Evolutionary conservation across 2,888 invertebrate genomes (phyloP).

Genomic region (Lithophane ornitopus): DNA sequence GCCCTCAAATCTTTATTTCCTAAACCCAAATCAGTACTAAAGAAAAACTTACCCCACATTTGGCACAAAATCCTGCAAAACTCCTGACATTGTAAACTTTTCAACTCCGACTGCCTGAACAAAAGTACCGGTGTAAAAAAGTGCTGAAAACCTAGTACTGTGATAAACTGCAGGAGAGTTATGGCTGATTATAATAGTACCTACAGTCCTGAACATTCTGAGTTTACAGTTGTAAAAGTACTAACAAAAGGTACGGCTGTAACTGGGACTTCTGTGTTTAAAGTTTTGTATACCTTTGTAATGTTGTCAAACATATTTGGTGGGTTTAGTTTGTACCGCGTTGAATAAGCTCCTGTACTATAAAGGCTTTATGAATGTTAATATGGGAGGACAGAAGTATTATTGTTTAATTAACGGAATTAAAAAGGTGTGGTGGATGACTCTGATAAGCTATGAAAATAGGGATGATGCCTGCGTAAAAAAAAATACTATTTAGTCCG

Average conservation of each 20-base stretch:
- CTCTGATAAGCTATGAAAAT: too few species aligned
- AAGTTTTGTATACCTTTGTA: conserved; percentile 20
- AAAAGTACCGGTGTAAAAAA: conserved; percentile 56
- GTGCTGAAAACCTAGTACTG: conserved; percentile 44
- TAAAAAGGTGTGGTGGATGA: not conserved
- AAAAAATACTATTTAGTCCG: too few species aligned
- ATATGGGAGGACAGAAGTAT: not conserved
- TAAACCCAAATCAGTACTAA: not conserved
- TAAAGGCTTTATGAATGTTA: not conserved
- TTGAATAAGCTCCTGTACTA: not conserved
- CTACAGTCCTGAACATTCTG: conserved; percentile 3
- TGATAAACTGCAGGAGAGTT: conserved; percentile 57
- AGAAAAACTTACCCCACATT: not conserved
- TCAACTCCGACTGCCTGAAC: conserved; percentile 28
- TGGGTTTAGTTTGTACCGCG: conserved; percentile 8
- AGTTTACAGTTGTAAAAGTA: conserved; percentile 44
- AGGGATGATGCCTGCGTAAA: too few species aligned
- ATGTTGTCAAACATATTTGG: conserved; percentile 26
- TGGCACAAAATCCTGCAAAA: conserved; percentile 22
- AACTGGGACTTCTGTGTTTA: conserved; percentile 17
- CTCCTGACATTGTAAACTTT: conserved; percentile 51
- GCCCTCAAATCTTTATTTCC: not conserved
- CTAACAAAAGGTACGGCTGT: conserved; percentile 22
- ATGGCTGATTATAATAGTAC: conserved; percentile 51
- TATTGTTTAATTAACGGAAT: not conserved